Evolutionary conservation across 2,113 vertebrate species (phyloP), one percentile per base, ranked within the genome.

Genomic region (Lutjanus erythropterus): DNA sequence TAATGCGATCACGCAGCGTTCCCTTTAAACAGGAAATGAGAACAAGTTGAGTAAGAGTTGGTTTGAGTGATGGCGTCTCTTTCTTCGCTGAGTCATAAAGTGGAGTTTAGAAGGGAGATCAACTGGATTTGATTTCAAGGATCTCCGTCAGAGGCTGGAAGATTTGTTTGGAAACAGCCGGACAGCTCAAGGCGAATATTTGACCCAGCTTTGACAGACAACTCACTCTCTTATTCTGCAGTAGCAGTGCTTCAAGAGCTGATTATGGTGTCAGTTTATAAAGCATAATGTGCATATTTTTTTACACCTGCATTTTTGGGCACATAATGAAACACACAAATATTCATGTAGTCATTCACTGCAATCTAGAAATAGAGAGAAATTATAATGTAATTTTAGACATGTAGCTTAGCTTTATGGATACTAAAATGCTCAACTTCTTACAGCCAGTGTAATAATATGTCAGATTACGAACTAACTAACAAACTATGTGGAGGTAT

Each of bases 111-210:
- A 77, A 53, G 21, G 59, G 65, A 88, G 83, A 83, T 75, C 41
- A 75, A 77, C 70, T 79, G 79, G 77, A 75, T 91, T 85, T 83
- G 50, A 85, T 89, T 85, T 79, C 78, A 78, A 83, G 62, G 61
- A 75, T 78, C 80, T 75, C 39, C 1, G 35, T 75, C 62, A 47
- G 27, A 35, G 65, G 50, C 65, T 61, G 31, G 37, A 79, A 58
- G 58, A 78, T 78, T 53, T 84, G 78, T 80, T 78, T 81, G 41
- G 37, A 78, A 82, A 75, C 67, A 61, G 72, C 52, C 3, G 9
- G 69, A 68, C 47, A 77, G 65, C 81, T 84, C 72, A 67, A 85
- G 75, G 74, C 60, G 80, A 81, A 85, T 75, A 71, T 67, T 66
- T 79, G 55, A 81, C 61, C 71, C n/a, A 31, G 19, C 58, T 84